phyloP scores from a whole-genome alignment of 1,140 invertebrate genomes.

The Carcinoscorpius rotundicauda region DNA sequence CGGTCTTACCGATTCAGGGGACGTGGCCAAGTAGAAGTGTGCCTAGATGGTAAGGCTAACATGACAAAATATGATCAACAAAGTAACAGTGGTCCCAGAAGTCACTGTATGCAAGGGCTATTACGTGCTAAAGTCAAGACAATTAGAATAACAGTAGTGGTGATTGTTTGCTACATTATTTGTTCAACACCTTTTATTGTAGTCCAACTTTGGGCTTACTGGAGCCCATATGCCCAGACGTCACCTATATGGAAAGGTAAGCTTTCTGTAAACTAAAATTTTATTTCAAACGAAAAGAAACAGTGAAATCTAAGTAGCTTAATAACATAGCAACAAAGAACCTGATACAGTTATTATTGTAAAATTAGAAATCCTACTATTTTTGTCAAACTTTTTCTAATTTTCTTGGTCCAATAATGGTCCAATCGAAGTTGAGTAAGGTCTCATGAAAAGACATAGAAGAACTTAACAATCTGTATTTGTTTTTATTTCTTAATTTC shows the following conservation, averaged over 20 bases:
- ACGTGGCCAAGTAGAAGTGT: not conserved
- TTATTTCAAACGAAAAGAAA: too few species aligned
- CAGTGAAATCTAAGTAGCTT: too few species aligned
- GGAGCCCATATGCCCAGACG: slow-evolving; percentile 13
- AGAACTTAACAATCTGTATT: too few species aligned
- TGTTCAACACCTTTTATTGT: slow-evolving; percentile 57
- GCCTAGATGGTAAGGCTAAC: not conserved
- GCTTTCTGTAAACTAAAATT: not conserved
- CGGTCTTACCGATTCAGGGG: not conserved
- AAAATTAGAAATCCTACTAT: too few species aligned
- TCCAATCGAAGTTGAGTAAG: too few species aligned
- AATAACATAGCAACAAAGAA: too few species aligned
- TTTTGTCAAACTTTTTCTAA: too few species aligned
- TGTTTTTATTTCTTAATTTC: too few species aligned
- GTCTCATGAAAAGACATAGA: too few species aligned
- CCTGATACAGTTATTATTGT: too few species aligned
- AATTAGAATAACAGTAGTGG: slow-evolving; percentile 58
- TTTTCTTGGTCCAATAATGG: too few species aligned
- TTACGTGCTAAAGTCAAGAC: slow-evolving; percentile 56
- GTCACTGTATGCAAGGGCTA: slow-evolving; percentile 3
- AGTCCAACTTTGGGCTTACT: slow-evolving; percentile 34
- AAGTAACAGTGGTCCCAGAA: not conserved
- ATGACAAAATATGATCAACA: not conserved
- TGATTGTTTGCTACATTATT: slow-evolving; percentile 55
- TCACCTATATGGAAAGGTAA: slow-evolving; percentile 15